phyloP scores from a whole-genome alignment of 2,888 invertebrate species.

The Cosmia pyralina region DNA sequence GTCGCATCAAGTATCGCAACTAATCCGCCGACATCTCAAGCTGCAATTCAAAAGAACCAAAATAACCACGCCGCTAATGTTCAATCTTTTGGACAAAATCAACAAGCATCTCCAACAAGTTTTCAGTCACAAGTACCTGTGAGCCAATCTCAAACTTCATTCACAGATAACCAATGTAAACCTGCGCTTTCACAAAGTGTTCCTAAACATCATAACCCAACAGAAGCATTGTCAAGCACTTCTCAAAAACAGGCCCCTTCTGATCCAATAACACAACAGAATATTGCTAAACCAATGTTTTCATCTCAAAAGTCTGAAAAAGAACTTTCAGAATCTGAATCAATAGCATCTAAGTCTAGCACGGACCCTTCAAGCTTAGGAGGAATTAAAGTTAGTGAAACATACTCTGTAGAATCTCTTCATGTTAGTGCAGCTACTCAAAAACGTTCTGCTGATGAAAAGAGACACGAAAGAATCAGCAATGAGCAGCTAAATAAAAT shows the following conservation, averaged over 20 bases:
- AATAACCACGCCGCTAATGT: constrained; percentile 64
- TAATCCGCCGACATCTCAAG: constrained; percentile 68
- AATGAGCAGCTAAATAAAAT: constrained; percentile 85
- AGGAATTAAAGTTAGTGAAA: constrained; percentile 75
- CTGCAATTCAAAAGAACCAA: constrained; percentile 70
- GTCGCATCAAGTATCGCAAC: constrained; percentile 61
- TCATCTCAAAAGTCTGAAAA: constrained; percentile 81
- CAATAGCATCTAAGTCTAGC: constrained; percentile 79
- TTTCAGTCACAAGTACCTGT: constrained; percentile 62
- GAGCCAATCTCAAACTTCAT: constrained; percentile 71
- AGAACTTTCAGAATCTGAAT: constrained; percentile 82
- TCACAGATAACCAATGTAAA: constrained; percentile 74
- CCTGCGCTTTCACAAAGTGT: constrained; percentile 64
- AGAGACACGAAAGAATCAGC: constrained; percentile 79
- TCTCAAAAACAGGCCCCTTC: constrained; percentile 72
- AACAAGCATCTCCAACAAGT: constrained; percentile 71
- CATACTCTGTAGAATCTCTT: constrained; percentile 75
- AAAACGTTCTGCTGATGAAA: constrained; percentile 80
- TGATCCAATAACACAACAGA: constrained; percentile 73
- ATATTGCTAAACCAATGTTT: constrained; percentile 74
- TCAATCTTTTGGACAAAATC: constrained; percentile 72
- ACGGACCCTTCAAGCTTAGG: constrained; percentile 74
- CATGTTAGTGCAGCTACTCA: constrained; percentile 72
- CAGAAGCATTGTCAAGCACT: constrained; percentile 68
- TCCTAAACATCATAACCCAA: constrained; percentile 68